Conservation (phyloP, 2,888 invertebrate genomes). For the Hedya salicella region DNA sequence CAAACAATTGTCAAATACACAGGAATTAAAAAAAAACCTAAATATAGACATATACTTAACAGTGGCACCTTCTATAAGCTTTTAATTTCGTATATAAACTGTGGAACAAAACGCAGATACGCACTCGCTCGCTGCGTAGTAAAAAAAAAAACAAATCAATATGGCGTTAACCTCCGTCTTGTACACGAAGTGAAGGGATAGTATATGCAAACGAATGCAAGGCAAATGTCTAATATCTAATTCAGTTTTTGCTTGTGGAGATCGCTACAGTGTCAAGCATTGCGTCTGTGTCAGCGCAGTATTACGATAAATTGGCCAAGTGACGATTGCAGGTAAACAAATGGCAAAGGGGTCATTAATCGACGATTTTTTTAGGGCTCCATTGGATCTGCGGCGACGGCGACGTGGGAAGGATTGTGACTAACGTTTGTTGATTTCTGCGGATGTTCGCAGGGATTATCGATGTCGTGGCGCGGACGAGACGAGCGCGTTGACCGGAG, state of each 20-base stretch:
- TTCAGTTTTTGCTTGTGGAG: neutral
- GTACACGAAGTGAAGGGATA: neutral
- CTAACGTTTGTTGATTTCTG: constrained; percentile 68
- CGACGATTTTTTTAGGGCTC: constrained; percentile 58
- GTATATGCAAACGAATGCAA: neutral
- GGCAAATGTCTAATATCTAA: neutral
- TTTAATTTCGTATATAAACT: too few relatives aligned
- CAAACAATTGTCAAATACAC: too few relatives aligned
- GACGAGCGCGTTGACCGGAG: constrained; percentile 70
- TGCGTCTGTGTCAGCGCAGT: constrained; percentile 8
- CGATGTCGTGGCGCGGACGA: constrained; percentile 78
- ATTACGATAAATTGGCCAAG: constrained; percentile 17
- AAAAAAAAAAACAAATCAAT: constrained; percentile 28
- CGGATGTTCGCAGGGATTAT: constrained; percentile 75
- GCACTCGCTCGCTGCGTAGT: constrained; percentile 10
- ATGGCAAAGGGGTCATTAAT: constrained; percentile 64
- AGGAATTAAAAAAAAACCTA: too few relatives aligned
- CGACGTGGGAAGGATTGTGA: constrained; percentile 60
- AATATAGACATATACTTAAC: too few relatives aligned
- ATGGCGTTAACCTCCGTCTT: constrained; percentile 26
- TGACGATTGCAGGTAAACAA: constrained; percentile 69
- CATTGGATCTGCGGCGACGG: constrained; percentile 49
- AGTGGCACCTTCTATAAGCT: too few relatives aligned
- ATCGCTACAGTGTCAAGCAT: neutral
- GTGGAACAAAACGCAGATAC: constrained; percentile 34